phyloP scores from a whole-genome alignment of 2,888 invertebrate species.

The Amphimallon solstitiale region DNA sequence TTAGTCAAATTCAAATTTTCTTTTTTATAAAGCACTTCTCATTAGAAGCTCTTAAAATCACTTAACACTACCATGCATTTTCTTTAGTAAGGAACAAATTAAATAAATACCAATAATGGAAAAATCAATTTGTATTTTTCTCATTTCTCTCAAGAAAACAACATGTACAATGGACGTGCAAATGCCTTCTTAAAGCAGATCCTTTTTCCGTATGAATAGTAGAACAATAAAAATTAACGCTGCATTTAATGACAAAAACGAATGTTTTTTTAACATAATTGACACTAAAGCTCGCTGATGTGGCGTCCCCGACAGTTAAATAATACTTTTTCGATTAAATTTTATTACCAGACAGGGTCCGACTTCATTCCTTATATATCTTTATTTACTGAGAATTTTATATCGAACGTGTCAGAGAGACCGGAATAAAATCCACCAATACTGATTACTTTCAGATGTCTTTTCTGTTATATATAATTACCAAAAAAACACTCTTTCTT shows the following conservation, averaged over 20 bases:
- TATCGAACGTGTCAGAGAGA: slow-evolving; percentile 1
- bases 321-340: slow-evolving; percentile 19
- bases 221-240: slow-evolving; percentile 4
- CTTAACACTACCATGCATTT: no score
- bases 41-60: no score
- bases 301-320: background rate
- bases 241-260: slow-evolving; percentile 3
- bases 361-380: slow-evolving; percentile 19
- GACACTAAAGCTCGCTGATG: slow-evolving; percentile 17
- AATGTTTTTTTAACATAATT: slow-evolving; percentile 15
- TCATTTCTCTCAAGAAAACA: background rate
- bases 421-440: slow-evolving; percentile 7
- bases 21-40: no score
- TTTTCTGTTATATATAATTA: background rate
- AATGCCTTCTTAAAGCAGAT: background rate
- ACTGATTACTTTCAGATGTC: background rate
- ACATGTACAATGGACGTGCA: background rate
- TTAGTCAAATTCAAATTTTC: no score
- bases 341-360: background rate
- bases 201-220: background rate
- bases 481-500: background rate
- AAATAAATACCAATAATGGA: slow-evolving; percentile 6
- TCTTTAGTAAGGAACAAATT: background rate
- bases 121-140: slow-evolving; percentile 4
- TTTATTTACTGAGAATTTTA: slow-evolving; percentile 25